Evolutionary conservation across 2,888 invertebrate genomes (phyloP), one percentile per base, ranked within the genome.

Genomic region (Papilio elwesi): DNA sequence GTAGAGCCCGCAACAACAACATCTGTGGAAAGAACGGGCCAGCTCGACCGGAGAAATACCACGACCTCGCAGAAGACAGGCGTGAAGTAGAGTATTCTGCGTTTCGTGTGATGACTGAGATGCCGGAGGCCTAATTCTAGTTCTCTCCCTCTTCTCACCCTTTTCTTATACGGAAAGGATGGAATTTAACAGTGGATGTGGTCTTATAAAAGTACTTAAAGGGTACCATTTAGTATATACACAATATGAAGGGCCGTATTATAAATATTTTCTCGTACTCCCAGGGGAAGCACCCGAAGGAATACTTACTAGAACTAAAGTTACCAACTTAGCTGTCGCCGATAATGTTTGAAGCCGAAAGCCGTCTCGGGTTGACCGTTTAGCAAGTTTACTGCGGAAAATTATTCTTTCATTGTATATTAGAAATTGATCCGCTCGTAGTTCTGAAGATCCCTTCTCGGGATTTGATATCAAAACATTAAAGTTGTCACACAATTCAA

Each of bases 351-450:
- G 59, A 59, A 59, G 38, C 59, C n/a, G 38, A 38, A 38, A 59
- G 13, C n/a, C 51, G 51, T 38, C 59, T 38, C 38, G 38, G 59
- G 59, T 38, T 59, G 59, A 59, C 59, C 59, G 59, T 59, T 59
- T 59, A 59, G 59, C 13, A 3, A 59, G 38, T 38, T 59, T 36
- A 59, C 59, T 97, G 96, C 80, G 94, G 92, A 38, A 59, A 59
- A 13, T n/a, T 57, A 36, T 38, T 59, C 12, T 6, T 13, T 13
- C 38, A 38, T 38, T 38, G 38, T 59, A 38, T 38, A 38, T 38
- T n/a, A 38, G 59, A 38, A 38, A 38, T n/a, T 4, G 12, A n/a
- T 9, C 38, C 38, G 16, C 36, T 57, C 7, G 8, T 12, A 8
- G 38, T 59, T 38, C 12, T 59, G 9, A 7, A 5, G 38, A 38